Evolutionary conservation across 2,888 invertebrate species (phyloP).

Genomic region (Cephus nigrinus): DNA sequence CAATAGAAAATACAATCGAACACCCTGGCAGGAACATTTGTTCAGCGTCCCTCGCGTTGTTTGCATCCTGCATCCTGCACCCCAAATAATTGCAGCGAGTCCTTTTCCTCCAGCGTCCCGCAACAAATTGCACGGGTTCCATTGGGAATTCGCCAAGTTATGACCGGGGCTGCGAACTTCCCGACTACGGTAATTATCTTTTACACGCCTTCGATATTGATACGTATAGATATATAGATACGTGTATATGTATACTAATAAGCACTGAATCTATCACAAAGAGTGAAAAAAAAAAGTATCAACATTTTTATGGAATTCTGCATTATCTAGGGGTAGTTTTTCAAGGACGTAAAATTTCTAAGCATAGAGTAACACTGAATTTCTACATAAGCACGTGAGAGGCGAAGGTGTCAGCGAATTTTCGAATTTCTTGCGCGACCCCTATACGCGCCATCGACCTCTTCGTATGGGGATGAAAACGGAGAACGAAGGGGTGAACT

Average conservation of each 20-base stretch:
- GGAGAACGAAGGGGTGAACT: slow-evolving; percentile 15
- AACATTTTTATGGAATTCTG: not conserved
- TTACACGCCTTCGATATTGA: slow-evolving; percentile 20
- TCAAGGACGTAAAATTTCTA: not conserved
- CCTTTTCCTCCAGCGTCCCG: slow-evolving; percentile 46
- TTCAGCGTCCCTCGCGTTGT: slow-evolving; percentile 26
- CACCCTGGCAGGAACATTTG: not conserved
- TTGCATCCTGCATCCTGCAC: slow-evolving; percentile 52
- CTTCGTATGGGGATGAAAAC: not conserved
- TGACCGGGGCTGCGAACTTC: slow-evolving; percentile 58
- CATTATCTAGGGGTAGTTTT: not conserved
- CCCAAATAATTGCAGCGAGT: slow-evolving; percentile 52
- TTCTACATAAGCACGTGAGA: not conserved
- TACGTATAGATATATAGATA: not conserved
- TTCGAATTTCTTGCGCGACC: not conserved
- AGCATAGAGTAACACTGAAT: not conserved
- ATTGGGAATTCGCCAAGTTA: slow-evolving; percentile 56
- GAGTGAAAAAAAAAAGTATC: not conserved
- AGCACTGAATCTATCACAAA: not conserved
- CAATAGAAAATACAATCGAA: not conserved
- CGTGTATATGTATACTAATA: not conserved
- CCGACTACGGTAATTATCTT: slow-evolving; percentile 61
- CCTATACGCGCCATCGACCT: not conserved
- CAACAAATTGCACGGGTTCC: slow-evolving; percentile 58
- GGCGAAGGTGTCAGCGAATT: not conserved